A percentile compares a stretch with the other conserved stretches of the same genome.
These are phyloP conservation scores for Peromyscus maniculatus DNA, from an alignment of 2,113 vertebrate species.

Conservation along the genomic window DNA sequence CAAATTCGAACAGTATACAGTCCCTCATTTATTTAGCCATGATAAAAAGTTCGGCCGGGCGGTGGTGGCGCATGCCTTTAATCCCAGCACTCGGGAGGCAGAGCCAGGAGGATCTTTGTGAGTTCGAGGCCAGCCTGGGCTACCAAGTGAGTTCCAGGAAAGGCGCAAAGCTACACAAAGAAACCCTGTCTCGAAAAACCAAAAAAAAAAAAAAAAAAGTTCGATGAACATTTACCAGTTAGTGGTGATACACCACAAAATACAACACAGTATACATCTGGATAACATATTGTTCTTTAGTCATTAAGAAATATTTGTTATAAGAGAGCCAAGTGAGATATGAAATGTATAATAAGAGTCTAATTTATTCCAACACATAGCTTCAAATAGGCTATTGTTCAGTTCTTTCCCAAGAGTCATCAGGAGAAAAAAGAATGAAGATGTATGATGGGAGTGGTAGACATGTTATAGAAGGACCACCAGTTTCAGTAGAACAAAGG, in stretches of 20 bases:
- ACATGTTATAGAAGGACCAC: constrained; percentile 10
- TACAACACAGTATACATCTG: neutral
- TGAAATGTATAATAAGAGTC: neutral
- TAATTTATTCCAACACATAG: neutral
- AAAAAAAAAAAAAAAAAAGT: constrained; percentile 2
- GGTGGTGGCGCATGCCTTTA: too few species aligned
- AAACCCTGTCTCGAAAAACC: too few species aligned
- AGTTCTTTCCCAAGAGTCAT: neutral
- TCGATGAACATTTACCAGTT: neutral
- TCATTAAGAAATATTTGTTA: neutral
- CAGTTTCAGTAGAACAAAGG: neutral
- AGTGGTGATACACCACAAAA: neutral
- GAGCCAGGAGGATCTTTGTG: too few species aligned
- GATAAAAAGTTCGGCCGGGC: neutral
- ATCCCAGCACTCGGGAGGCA: too few species aligned
- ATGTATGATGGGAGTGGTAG: neutral
- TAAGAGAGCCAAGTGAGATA: neutral
- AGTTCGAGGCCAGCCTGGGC: too few species aligned
- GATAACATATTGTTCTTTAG: neutral
- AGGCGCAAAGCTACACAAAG: too few species aligned
- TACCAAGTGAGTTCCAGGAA: too few species aligned
- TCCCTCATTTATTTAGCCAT: neutral
- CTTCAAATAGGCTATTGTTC: neutral
- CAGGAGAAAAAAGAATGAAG: neutral
- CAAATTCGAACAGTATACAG: neutral